A percentile compares a stretch with the other conserved stretches of the same genome.
These are phyloP conservation scores for Lasioglossum leucozonium DNA, from an alignment of 2,888 invertebrate species.

Conservation along the genomic window DNA sequence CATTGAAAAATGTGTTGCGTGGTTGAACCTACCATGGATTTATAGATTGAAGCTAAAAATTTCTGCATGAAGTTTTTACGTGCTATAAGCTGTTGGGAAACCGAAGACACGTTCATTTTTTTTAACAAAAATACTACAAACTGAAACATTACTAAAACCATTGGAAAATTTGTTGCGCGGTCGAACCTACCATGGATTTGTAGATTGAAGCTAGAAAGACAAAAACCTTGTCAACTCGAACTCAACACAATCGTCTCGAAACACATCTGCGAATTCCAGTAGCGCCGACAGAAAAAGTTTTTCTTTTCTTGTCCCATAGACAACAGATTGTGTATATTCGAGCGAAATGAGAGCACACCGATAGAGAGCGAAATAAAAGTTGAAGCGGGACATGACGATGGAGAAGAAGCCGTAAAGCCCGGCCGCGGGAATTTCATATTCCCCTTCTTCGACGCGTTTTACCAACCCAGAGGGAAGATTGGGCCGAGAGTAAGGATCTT, in stretches of 20 bases:
- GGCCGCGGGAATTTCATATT: constrained; percentile 68
- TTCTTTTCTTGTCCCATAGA: background rate
- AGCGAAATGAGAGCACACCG: background rate
- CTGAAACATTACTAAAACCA: no score
- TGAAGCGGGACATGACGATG: constrained; percentile 11
- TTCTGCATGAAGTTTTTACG: no score
- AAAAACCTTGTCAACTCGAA: background rate
- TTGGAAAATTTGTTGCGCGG: no score
- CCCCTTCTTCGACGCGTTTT: constrained; percentile 52
- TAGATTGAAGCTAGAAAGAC: no score
- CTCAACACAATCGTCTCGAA: background rate
- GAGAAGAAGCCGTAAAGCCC: constrained; percentile 63
- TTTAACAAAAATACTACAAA: no score
- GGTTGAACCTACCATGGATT: no score
- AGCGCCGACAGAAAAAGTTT: background rate
- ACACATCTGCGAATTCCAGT: background rate
- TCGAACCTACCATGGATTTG: no score
- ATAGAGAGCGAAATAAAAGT: constrained; percentile 25
- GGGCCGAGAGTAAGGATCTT: constrained; percentile 59
- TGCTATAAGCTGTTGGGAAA: no score
- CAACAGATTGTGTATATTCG: constrained; percentile 1
- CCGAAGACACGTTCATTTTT: no score
- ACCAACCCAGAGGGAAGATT: constrained; percentile 9
- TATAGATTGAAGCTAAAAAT: no score
- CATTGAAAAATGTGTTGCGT: no score